phyloP scores from a whole-genome alignment of 1,140 invertebrate genomes.

The Cardiocondyla obscurior region DNA sequence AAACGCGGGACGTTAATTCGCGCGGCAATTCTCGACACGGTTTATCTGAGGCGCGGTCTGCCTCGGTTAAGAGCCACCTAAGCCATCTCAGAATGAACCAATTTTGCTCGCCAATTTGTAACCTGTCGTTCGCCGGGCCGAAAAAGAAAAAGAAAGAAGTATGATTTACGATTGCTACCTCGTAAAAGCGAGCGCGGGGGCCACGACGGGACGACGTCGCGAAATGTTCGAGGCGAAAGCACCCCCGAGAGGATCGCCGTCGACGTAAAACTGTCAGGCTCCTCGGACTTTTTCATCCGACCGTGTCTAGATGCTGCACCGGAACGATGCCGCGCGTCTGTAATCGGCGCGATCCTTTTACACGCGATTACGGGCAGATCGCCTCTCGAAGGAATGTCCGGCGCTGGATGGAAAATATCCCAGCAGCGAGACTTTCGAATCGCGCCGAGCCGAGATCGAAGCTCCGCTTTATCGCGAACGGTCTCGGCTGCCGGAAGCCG shows the following conservation, averaged over 20 bases:
- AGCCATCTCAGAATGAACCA: slow-evolving; percentile 20
- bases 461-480: neutral
- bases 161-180: slow-evolving; percentile 63
- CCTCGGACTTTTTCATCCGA: slow-evolving; percentile 1
- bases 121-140: slow-evolving; percentile 55
- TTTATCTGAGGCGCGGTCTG: slow-evolving; percentile 17
- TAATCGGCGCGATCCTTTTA: slow-evolving; percentile 32
- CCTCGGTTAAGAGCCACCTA: neutral
- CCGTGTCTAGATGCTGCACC: neutral
- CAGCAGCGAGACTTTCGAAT: slow-evolving; percentile 10
- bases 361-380: slow-evolving; percentile 21
- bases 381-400: slow-evolving; percentile 22
- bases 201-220: slow-evolving; percentile 24
- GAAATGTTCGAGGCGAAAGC: slow-evolving; percentile 5
- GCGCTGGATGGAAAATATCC: slow-evolving; percentile 18
- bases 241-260: slow-evolving; percentile 1
- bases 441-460: neutral
- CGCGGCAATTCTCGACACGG: neutral
- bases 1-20: neutral
- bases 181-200: slow-evolving; percentile 32
- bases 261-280: neutral
- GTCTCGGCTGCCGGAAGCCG: neutral
- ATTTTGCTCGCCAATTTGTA: slow-evolving; percentile 69
- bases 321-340: slow-evolving; percentile 3
- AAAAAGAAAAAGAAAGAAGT: slow-evolving; percentile 36